These are phyloP conservation scores for Pocillopora grandis DNA, from an alignment of 92 coral and sea anemone species.

Conservation along the genomic window DNA sequence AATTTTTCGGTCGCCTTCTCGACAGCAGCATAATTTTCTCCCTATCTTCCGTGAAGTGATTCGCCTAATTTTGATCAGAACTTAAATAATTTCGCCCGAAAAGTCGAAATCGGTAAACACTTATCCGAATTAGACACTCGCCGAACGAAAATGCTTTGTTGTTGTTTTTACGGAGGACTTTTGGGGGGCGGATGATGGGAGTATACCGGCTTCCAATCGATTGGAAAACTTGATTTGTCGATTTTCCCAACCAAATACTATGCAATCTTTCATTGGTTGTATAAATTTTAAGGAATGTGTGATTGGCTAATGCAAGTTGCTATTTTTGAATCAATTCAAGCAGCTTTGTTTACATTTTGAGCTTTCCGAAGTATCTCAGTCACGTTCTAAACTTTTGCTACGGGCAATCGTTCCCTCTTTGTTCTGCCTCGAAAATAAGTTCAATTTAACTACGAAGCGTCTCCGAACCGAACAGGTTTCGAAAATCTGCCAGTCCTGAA, in stretches of 20 bases:
- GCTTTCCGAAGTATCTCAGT: not conserved
- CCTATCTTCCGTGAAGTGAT: not conserved
- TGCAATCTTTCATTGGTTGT: slow-evolving; percentile 1
- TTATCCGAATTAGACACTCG: slow-evolving; percentile 7
- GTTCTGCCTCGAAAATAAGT: not conserved
- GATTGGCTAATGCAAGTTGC: slow-evolving; percentile 53
- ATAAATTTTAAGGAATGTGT: not conserved
- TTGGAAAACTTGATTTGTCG: slow-evolving; percentile 17
- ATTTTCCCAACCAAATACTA: not conserved
- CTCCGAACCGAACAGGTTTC: slow-evolving; percentile 14
- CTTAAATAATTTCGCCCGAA: not conserved
- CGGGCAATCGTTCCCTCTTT: not conserved
- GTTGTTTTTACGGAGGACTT: slow-evolving; percentile 72
- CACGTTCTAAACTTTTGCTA: slow-evolving; percentile 30
- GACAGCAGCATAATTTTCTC: slow-evolving; percentile 58
- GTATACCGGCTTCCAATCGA: not conserved
- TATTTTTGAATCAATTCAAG: slow-evolving; percentile 58
- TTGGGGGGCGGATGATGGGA: slow-evolving; percentile 78
- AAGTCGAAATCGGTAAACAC: slow-evolving; percentile 32
- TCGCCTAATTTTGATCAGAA: not conserved
- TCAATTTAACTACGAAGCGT: slow-evolving; percentile 2
- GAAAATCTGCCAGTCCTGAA: slow-evolving; percentile 6
- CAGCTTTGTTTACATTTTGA: slow-evolving; percentile 38
- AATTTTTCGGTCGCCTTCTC: slow-evolving; percentile 77
- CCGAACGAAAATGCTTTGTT: slow-evolving; percentile 65